Conservation (phyloP, 2,113 vertebrate genomes). For the Aspiorhynchus laticeps region DNA sequence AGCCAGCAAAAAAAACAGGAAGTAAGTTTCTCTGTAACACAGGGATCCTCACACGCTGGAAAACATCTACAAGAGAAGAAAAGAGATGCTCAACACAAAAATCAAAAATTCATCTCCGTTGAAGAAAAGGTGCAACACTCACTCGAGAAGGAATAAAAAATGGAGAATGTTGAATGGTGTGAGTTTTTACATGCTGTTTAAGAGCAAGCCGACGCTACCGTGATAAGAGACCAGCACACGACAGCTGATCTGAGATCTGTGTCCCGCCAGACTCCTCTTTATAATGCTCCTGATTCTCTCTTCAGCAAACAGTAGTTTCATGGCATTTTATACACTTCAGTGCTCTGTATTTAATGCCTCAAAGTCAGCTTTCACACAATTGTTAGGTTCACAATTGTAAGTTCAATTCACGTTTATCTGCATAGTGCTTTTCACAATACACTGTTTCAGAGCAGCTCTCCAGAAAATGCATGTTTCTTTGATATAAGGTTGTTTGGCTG, state of each 20-base stretch:
- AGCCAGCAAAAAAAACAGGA: slow-evolving; percentile 89
- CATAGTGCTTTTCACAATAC: not conserved
- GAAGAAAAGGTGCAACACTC: too few relatives aligned
- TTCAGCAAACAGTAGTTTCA: too few relatives aligned
- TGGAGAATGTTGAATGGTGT: not conserved
- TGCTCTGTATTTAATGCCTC: not conserved
- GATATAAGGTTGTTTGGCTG: too few relatives aligned
- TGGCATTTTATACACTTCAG: too few relatives aligned
- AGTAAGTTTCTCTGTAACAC: slow-evolving; percentile 77
- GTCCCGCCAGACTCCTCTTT: not conserved
- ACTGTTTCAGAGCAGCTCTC: too few relatives aligned
- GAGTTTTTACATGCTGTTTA: too few relatives aligned
- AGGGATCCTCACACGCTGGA: too few relatives aligned
- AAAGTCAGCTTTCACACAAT: not conserved
- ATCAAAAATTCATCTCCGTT: too few relatives aligned
- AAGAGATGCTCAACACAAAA: too few relatives aligned
- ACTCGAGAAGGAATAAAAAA: too few relatives aligned
- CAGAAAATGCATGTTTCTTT: too few relatives aligned
- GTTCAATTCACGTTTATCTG: not conserved
- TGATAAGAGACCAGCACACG: too few relatives aligned
- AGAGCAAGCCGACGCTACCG: not conserved
- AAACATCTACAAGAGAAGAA: not conserved
- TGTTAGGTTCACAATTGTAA: not conserved
- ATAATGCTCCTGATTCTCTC: not conserved
- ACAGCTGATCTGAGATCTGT: not conserved